Percentiles rank a stretch among this genome's conserved stretches.
Evolutionary conservation across 2,888 invertebrate genomes (phyloP).

Genomic region (Macrosiphum euphorbiae): DNA sequence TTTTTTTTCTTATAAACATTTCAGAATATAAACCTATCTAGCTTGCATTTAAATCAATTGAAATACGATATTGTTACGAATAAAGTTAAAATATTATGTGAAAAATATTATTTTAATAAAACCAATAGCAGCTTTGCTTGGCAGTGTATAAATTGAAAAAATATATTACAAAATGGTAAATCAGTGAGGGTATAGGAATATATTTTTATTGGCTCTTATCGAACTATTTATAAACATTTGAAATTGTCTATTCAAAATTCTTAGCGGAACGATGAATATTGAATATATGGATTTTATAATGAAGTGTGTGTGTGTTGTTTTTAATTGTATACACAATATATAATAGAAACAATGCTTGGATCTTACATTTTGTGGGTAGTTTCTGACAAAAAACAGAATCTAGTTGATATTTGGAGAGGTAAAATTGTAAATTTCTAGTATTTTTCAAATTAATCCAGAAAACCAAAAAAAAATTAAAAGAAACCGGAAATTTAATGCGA

Average conservation of each 20-base stretch:
- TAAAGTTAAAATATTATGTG: slow-evolving; percentile 6
- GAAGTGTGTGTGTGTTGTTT: too few relatives aligned
- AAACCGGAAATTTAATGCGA: too few relatives aligned
- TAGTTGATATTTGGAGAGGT: too few relatives aligned
- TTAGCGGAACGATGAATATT: too few relatives aligned
- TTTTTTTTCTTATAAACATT: neutral
- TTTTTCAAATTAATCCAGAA: too few relatives aligned
- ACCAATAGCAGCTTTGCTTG: neutral
- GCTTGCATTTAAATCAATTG: neutral
- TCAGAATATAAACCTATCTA: neutral
- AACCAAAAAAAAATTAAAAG: too few relatives aligned
- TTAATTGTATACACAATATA: too few relatives aligned
- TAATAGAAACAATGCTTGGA: too few relatives aligned
- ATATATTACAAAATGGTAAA: neutral
- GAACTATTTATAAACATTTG: neutral
- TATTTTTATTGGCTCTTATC: neutral
- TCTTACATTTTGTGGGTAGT: too few relatives aligned
- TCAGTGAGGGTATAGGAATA: neutral
- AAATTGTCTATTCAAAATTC: neutral
- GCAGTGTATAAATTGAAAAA: slow-evolving; percentile 7
- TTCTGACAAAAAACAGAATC: too few relatives aligned
- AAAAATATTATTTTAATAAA: slow-evolving; percentile 20
- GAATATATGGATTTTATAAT: too few relatives aligned
- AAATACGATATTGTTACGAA: neutral
- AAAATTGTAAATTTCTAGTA: too few relatives aligned